Conservation (phyloP, 2,888 invertebrate genomes). For the Dolomedes plantarius region DNA sequence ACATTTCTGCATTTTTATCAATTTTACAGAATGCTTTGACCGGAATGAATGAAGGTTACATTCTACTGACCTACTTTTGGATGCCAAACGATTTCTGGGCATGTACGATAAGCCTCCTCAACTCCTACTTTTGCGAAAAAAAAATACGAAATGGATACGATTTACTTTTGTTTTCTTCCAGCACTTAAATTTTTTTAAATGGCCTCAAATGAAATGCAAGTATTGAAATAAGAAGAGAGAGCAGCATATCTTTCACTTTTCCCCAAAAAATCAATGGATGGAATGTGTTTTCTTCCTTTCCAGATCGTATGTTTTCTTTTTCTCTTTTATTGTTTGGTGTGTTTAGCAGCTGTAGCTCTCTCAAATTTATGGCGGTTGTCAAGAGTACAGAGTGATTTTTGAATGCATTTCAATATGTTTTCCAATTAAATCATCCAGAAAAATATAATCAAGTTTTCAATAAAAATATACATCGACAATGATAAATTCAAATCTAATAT, state of each 20-base stretch:
- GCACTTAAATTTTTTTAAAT: not conserved
- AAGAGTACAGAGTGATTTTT: too few relatives aligned
- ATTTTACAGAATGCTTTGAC: not conserved
- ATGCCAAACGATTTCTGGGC: conserved; percentile 56
- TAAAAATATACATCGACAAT: too few relatives aligned
- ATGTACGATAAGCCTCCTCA: conserved; percentile 53
- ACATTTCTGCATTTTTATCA: not conserved
- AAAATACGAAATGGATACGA: conserved; percentile 22
- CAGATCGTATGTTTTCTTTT: too few relatives aligned
- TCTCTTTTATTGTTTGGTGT: too few relatives aligned
- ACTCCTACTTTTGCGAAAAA: conserved; percentile 45
- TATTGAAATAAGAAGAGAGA: conserved; percentile 8
- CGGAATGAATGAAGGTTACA: not conserved
- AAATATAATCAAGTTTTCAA: too few relatives aligned
- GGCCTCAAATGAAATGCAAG: conserved; percentile 20
- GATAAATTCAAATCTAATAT: too few relatives aligned
- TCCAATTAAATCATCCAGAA: too few relatives aligned
- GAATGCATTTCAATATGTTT: too few relatives aligned
- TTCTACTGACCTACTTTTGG: conserved; percentile 52
- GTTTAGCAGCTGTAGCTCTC: too few relatives aligned
- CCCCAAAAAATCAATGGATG: conserved; percentile 18
- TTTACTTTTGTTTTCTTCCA: not conserved
- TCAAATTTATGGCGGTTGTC: too few relatives aligned
- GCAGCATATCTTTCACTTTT: conserved; percentile 27
- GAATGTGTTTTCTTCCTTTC: not conserved